Base-by-base conservation (phyloP, 2,797 vertebrate species). In the Acanthurus leucopareius region DNA sequence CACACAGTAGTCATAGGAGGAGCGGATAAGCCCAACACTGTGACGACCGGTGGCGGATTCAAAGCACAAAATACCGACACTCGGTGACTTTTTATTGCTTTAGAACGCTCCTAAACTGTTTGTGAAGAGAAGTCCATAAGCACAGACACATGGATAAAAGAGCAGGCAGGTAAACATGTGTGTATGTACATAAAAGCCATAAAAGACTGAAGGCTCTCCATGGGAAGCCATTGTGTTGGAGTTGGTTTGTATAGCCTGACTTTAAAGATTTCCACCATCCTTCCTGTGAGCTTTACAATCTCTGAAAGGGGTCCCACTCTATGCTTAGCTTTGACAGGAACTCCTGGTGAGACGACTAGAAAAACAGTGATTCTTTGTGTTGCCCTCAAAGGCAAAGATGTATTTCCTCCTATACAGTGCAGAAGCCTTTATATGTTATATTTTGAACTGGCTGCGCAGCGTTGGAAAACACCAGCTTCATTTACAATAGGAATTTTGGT, bases 181-280 rank as follows among this genome's bases (percentile, higher is more conserved):
- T 44, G 17, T 68, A 6, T 22, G 35, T 49, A 20, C 25, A 69
- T 19, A 10, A 61, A 75, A 58, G 49, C 10, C 10, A 16, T 1
- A 10, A 20, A 17, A 8, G 19, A 32, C 42, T 44, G 59, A 15
- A 16, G 49, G 49, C 54, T 83, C 84, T 67, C 78, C 66, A 5
- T 42, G 69, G 85, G 54, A 22, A 53, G 59, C 75, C 15, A 88
- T 90, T 92, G 92, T 92, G 69, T 86, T 67, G 72, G 59, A 16
- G 71, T 56, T 42, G 56, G 59, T 80, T 80, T 88, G 74, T 84
- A 88, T 75, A 74, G 78, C 57, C 49, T 81, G 20, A 78, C 91
- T 91, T 89, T 88, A 89, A 93, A 93, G 88, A 86, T 77, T 89
- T 86, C 77, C 89, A 82, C 59, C 88, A 65, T 87, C 78, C 91